A percentile compares a stretch with the other conserved stretches of the same genome.
phyloP scores from a whole-genome alignment of 2,888 invertebrate genomes.

The Clivina fossor region DNA sequence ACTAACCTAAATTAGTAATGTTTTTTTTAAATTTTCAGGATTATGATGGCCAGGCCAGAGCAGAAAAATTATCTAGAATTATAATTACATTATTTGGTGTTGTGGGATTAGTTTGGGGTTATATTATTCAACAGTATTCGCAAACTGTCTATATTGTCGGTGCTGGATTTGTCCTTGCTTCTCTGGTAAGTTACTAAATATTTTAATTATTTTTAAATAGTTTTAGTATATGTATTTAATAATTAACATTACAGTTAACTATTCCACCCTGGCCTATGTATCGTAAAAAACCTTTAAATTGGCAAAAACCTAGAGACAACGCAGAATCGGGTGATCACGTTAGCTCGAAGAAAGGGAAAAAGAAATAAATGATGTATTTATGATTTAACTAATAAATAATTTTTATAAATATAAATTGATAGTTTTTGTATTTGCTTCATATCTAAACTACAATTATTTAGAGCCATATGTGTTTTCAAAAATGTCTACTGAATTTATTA shows the following conservation, averaged over 20 bases:
- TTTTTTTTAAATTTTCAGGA: conserved; percentile 61
- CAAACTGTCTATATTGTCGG: conserved; percentile 92
- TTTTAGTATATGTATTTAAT: conserved; percentile 39
- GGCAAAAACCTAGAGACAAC: conserved; percentile 75
- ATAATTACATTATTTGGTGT: conserved; percentile 90
- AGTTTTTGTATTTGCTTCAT: conserved; percentile 1
- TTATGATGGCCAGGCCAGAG: conserved; percentile 86
- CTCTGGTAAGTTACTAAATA: conserved; percentile 68
- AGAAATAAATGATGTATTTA: conserved; percentile 40
- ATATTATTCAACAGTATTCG: conserved; percentile 92
- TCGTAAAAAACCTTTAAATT: conserved; percentile 80
- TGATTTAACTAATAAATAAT: conserved; percentile 2
- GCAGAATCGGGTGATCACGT: conserved; percentile 41
- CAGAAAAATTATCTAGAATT: conserved; percentile 85
- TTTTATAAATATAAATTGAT: neutral
- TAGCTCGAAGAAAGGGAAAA: conserved; percentile 45
- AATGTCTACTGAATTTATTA: too few relatives aligned
- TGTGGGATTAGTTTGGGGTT: conserved; percentile 90
- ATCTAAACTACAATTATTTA: too few relatives aligned
- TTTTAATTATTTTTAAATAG: neutral
- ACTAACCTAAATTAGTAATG: conserved; percentile 9
- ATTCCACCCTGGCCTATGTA: conserved; percentile 98
- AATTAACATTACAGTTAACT: conserved; percentile 74
- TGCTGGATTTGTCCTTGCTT: conserved; percentile 86
- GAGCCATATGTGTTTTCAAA: too few relatives aligned